Percentiles rank a stretch among this genome's conserved stretches.
These are phyloP conservation scores for Ophion obscuratus DNA, from an alignment of 2,888 invertebrate genomes.

Conservation along the genomic window DNA sequence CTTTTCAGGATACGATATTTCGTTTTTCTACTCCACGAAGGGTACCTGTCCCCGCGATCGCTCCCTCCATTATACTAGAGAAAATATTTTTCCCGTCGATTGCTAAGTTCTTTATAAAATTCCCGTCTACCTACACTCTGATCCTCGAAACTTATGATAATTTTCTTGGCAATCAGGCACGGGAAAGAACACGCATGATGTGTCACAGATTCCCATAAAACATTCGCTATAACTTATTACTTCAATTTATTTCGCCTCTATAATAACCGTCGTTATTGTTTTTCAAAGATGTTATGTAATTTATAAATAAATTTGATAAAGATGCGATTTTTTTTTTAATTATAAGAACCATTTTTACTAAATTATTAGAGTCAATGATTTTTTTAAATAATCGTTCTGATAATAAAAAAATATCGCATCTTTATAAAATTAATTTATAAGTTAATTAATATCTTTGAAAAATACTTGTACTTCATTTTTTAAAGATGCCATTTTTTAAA, in stretches of 20 bases:
- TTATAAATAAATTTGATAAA: too few species aligned
- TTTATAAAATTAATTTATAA: too few species aligned
- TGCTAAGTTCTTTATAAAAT: conserved; percentile 40
- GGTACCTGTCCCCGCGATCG: conserved; percentile 36
- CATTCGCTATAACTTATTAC: background rate
- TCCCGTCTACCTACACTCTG: background rate
- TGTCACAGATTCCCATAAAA: background rate
- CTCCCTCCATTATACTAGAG: conserved; percentile 15
- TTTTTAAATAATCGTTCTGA: too few species aligned
- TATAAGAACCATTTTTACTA: too few species aligned
- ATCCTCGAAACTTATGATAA: conserved; percentile 51
- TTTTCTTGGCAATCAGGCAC: background rate
- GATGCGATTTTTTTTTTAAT: too few species aligned
- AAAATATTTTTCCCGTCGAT: conserved; percentile 21
- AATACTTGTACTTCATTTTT: too few species aligned
- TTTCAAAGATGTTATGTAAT: too few species aligned
- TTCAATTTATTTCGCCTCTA: background rate
- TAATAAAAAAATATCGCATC: too few species aligned
- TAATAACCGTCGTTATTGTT: background rate
- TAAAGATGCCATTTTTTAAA: too few species aligned
- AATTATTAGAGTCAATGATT: too few species aligned
- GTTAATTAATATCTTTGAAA: too few species aligned
- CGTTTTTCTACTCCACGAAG: conserved; percentile 27
- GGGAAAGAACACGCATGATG: background rate
- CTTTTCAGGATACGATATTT: conserved; percentile 24